phyloP scores from a whole-genome alignment of 2,797 vertebrate genomes.

The Cygnus olor region DNA sequence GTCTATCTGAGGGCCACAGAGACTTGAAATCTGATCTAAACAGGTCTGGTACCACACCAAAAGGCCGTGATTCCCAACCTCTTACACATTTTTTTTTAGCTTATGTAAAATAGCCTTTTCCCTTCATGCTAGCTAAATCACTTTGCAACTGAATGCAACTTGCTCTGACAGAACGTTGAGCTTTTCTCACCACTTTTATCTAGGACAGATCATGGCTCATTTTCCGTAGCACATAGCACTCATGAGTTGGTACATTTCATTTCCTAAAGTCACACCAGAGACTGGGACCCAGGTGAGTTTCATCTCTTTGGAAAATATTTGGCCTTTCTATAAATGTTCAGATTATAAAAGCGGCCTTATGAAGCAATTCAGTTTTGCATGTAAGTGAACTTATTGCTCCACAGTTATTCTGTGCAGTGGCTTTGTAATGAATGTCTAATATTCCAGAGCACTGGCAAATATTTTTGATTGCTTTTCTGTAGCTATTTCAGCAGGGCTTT shows the following conservation, averaged over 20 bases:
- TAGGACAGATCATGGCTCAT: background rate
- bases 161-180: background rate
- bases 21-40: background rate
- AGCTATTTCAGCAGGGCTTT: slow-evolving; percentile 9
- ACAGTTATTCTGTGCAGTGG: background rate
- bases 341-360: slow-evolving; percentile 40
- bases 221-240: background rate
- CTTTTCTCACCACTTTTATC: background rate
- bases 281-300: background rate
- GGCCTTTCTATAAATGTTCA: slow-evolving; percentile 4
- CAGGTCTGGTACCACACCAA: background rate
- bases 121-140: background rate
- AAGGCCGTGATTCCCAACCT: background rate
- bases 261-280: slow-evolving; percentile 12
- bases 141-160: background rate
- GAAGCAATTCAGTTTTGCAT: slow-evolving; percentile 46
- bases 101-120: rapidly evolving
- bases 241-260: background rate
- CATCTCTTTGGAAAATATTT: slow-evolving; percentile 33
- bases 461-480: slow-evolving; percentile 34
- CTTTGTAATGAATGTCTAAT: slow-evolving; percentile 55
- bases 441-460: slow-evolving; percentile 30
- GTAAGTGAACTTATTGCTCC: slow-evolving; percentile 22
- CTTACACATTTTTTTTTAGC: background rate
- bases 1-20: background rate